Evolutionary conservation across 1,140 invertebrate species (phyloP), one percentile per base, ranked within the genome.

Genomic region (Microplitis demolitor): DNA sequence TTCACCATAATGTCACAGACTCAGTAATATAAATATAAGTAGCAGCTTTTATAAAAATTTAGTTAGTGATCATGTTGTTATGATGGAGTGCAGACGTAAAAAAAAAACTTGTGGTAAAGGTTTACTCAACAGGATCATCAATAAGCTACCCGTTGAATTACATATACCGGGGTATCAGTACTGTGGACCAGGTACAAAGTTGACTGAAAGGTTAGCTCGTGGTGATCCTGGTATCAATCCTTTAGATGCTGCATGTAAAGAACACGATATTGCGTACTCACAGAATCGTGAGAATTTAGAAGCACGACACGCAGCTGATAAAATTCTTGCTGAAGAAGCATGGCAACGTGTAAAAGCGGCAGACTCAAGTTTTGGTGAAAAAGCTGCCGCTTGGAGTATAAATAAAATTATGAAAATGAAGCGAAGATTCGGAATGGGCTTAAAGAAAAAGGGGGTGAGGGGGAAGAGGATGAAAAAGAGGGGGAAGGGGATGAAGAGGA

Each of bases 201-300:
- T 62, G 35, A 5, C 4, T 3, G 35, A 62, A 35, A 35, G 60
- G 35, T 37, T 62, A 13, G 11, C 1, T 11, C 60, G 60, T 13
- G 60, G 60, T 13, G 60, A 62, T 62, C 4, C 35, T 62, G 60
- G 33, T 9, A 37, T 62, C 9, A 62, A 62, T 62, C 60, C 34
- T 31, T 14, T 62, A 14, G 82, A 84, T 73, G 35, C 76, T 54
- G 75, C 80, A 4, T 74, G 68, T 37, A 74, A 66, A 51, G 61
- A 64, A 5, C 61, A 74, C 62, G 72, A 74, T 78, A 87, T 88
- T 64, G 80, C 80, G 4, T 88, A 88, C 75, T 75, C 76, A 3
- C 69, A 84, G 4, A 37, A 35, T 62, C 60, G 33, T 4, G 60
- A 37, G 13, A 62, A 62, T n/a, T 13, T 62, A 35, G 11, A 4